phyloP scores from a whole-genome alignment of 2,113 vertebrate genomes.

The Tachycineta bicolor region DNA sequence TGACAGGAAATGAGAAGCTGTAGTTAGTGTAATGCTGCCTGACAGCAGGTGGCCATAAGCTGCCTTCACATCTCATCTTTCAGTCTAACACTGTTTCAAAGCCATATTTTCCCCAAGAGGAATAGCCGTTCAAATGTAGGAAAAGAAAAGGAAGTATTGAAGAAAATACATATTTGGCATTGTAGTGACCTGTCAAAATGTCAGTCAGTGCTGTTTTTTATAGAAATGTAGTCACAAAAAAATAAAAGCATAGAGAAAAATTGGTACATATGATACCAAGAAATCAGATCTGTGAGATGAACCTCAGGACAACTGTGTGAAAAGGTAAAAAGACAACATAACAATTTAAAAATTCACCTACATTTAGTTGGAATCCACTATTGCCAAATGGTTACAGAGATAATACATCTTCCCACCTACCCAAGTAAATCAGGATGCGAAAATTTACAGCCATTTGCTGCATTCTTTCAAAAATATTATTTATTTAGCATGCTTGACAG shows the following conservation, averaged over 20 bases:
- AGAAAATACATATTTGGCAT: not conserved
- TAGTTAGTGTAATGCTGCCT: slow-evolving; percentile 1
- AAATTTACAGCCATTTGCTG: not conserved
- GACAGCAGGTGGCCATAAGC: slow-evolving; percentile 23
- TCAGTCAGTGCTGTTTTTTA: not conserved
- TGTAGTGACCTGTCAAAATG: not conserved
- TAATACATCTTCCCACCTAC: not conserved
- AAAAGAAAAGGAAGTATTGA: not conserved
- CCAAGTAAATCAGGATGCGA: not conserved
- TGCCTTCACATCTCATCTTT: not conserved
- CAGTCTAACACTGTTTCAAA: not conserved
- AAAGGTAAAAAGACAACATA: not conserved
- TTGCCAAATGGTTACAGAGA: not conserved
- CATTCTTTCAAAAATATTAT: not conserved
- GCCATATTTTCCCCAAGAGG: not conserved
- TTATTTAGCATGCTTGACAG: not conserved
- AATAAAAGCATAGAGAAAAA: not conserved
- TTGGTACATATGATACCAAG: not conserved
- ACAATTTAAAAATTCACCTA: not conserved
- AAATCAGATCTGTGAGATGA: not conserved
- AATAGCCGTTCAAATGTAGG: not conserved
- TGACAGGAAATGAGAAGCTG: slow-evolving; percentile 25
- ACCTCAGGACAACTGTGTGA: not conserved
- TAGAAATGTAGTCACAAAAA: not conserved
- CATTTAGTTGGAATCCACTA: not conserved